Conservation (phyloP, 1,140 invertebrate genomes). For the Temnothorax longispinosus region DNA sequence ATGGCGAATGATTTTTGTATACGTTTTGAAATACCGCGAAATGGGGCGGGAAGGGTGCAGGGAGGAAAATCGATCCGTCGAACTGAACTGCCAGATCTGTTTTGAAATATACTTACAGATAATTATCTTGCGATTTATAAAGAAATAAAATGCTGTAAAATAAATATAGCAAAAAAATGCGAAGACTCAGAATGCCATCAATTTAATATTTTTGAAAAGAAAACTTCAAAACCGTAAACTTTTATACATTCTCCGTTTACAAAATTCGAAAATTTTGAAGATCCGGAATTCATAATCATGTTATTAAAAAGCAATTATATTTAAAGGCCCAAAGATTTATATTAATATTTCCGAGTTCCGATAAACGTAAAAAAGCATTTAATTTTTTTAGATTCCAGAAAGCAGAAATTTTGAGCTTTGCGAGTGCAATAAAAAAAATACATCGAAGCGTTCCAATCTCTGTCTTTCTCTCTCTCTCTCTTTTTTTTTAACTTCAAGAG, state of each 20-base stretch:
- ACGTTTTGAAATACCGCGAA: conserved; percentile 38
- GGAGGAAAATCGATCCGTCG: not conserved
- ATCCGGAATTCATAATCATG: not conserved
- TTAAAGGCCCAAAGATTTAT: not conserved
- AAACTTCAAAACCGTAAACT: not conserved
- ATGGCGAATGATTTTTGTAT: conserved; percentile 63
- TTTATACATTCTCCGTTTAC: not conserved
- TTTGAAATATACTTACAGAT: not conserved
- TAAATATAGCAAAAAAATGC: not conserved
- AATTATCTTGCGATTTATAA: not conserved
- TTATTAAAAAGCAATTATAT: not conserved
- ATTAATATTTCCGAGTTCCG: not conserved
- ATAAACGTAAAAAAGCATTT: not conserved
- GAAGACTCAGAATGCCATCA: not conserved
- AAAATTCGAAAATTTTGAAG: not conserved
- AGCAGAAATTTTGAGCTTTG: not conserved
- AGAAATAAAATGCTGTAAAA: not conserved
- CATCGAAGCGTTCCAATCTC: not conserved
- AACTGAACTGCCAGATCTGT: not conserved
- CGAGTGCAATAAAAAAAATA: conserved; percentile 20
- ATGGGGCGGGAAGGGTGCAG: not conserved
- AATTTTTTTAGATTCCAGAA: not conserved
- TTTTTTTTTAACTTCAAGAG: conserved; percentile 43
- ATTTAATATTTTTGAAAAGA: not conserved
- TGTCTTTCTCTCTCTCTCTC: not conserved